These are phyloP conservation scores for Mesorhabditis belari DNA, from an alignment of 2,888 invertebrate genomes.

Conservation along the genomic window DNA sequence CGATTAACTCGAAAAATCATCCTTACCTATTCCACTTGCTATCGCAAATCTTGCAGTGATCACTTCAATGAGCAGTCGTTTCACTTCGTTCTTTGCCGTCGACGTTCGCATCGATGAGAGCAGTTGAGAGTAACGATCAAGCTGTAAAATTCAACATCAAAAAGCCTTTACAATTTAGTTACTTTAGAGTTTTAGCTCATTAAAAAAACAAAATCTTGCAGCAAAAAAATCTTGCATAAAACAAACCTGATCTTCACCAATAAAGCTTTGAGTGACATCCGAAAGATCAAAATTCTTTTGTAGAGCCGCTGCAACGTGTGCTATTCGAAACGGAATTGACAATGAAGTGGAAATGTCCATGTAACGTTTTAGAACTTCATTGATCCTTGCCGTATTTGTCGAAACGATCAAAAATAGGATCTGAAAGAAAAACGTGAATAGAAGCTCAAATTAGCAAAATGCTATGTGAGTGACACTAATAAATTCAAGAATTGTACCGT, in stretches of 20 bases:
- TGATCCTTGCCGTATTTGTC: not conserved
- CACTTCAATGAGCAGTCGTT: not conserved
- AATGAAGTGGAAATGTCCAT: not conserved
- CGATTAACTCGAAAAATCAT: not conserved
- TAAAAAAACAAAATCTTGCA: not conserved
- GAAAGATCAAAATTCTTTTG: not conserved
- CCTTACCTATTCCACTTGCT: not conserved
- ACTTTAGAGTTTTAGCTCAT: too few relatives aligned
- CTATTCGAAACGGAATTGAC: not conserved
- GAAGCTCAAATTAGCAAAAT: not conserved
- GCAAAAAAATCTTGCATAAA: too few relatives aligned
- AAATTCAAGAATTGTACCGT: slow-evolving; percentile 11
- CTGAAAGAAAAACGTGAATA: not conserved
- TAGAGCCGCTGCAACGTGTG: not conserved
- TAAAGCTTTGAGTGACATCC: not conserved
- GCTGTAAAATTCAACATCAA: not conserved
- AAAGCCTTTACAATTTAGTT: not conserved
- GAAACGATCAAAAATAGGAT: not conserved
- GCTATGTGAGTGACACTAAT: not conserved
- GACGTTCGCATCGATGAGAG: not conserved
- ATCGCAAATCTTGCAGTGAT: not conserved
- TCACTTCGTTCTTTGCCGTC: not conserved
- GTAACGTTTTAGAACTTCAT: not conserved
- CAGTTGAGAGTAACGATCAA: not conserved
- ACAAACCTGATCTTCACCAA: not conserved